Evolutionary conservation across 2,888 invertebrate species (phyloP), one percentile per base, ranked within the genome.

Genomic region (Melanophora roralis): DNA sequence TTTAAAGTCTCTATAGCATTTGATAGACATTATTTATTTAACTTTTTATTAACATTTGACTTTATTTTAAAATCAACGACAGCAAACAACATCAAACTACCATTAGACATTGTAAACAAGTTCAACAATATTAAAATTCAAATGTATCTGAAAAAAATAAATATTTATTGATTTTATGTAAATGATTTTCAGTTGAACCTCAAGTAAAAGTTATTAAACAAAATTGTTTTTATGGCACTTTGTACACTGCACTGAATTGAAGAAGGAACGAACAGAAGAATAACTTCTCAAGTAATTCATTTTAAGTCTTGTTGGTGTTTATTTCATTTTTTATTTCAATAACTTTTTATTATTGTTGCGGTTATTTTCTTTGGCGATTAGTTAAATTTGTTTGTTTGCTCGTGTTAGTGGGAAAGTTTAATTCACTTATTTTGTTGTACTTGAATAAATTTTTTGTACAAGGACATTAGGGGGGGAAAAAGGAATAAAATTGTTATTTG

Each of bases 101-200:
- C 16, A 62, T 32, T 34, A n/a, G 12, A 32, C 19, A 32, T n/a
- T 27, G 4, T 27, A 55, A 55, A 14, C 6, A 68, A 21, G 12
- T 19, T 6, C 27, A 53, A 55, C n/a, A 55, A 34, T 16, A n/a
- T n/a, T n/a, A 21, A 57, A 12, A 14, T 36, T 45, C 7, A 57
- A 21, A 45, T 43, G 34, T 55, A 34, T 34, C 43, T 21, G 11
- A 34, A 14, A 34, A 55, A 2, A 8, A 32, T 1, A 19, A 57
- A 57, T 69, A 59, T 59, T 59, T 49, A 49, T 38, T 57, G 36
- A 38, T 59, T 59, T 69, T 47, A 69, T 69, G 57, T 21, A 68
- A 68, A 68, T 57, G 2, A 38, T 57, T 69, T 43, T 21, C 67
- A 43, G 40, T 53, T 3, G 40, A 45, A 21, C 55, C 45, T 32